Conservation (phyloP, 2,797 vertebrate genomes). For the Gorsachius magnificus region DNA sequence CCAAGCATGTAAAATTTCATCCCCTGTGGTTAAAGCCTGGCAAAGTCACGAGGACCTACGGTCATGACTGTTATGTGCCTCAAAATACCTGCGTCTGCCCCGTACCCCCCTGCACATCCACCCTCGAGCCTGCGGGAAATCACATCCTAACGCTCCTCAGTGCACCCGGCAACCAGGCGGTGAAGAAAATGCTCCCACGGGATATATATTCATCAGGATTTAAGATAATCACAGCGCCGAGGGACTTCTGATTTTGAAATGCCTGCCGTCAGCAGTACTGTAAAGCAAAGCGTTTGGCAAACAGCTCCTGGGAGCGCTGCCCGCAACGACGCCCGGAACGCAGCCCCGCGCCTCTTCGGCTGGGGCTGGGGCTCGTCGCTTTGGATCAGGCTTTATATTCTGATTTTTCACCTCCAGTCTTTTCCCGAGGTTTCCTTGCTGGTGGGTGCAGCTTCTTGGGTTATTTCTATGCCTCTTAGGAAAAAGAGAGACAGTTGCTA, state of each 20-base stretch:
- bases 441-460: neutral
- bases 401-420: neutral
- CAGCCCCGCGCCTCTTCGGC: neutral
- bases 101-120: fast-evolving
- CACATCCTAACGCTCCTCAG: neutral
- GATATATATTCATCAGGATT: neutral
- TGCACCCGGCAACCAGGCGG: neutral
- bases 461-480: neutral
- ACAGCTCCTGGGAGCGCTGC: neutral
- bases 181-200: neutral
- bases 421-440: neutral
- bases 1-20: neutral
- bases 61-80: neutral
- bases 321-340: neutral
- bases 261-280: neutral
- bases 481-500: neutral
- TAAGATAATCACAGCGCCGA: neutral
- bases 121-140: neutral
- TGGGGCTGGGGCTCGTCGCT: neutral
- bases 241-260: neutral
- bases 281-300: neutral
- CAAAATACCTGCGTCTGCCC: neutral
- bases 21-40: neutral
- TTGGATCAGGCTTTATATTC: neutral
- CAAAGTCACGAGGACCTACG: neutral